phyloP scores from a whole-genome alignment of 2,113 vertebrate genomes.

The Cyprinus carpio region DNA sequence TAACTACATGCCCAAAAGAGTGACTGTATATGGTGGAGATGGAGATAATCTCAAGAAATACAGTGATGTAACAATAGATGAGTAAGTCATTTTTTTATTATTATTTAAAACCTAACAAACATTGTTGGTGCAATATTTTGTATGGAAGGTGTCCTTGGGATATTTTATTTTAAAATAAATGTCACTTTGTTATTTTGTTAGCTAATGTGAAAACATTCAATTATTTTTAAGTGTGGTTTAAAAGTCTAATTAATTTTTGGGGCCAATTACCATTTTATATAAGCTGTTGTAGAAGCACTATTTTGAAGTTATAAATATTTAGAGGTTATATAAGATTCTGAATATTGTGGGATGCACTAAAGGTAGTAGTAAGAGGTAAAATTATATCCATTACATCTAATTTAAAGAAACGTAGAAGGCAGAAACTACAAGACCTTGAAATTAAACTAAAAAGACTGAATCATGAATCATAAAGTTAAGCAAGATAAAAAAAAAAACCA shows the following conservation, averaged over 20 bases:
- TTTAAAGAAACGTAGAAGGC: no score
- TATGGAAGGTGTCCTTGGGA: neutral
- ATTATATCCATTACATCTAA: no score
- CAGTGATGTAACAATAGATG: constrained; percentile 89
- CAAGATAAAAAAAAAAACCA: no score
- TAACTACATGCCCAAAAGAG: constrained; percentile 95
- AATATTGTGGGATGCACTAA: neutral
- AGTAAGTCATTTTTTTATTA: constrained; percentile 76
- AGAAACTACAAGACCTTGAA: no score
- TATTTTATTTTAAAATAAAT: neutral
- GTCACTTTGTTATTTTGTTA: neutral
- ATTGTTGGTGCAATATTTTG: neutral
- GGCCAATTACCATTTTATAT: neutral
- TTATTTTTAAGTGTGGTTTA: neutral
- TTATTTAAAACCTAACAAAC: neutral
- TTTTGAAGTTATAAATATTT: neutral
- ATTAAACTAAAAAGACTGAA: no score
- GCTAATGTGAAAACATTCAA: neutral
- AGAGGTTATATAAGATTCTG: neutral
- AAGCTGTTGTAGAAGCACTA: neutral
- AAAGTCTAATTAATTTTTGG: neutral
- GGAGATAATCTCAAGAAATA: constrained; percentile 92
- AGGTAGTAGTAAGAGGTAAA: no score
- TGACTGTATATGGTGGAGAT: constrained; percentile 89
- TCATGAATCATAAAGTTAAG: no score